Evolutionary conservation across 2,888 invertebrate genomes (phyloP), one percentile per base, ranked within the genome.

Genomic region (Gari tellinella): DNA sequence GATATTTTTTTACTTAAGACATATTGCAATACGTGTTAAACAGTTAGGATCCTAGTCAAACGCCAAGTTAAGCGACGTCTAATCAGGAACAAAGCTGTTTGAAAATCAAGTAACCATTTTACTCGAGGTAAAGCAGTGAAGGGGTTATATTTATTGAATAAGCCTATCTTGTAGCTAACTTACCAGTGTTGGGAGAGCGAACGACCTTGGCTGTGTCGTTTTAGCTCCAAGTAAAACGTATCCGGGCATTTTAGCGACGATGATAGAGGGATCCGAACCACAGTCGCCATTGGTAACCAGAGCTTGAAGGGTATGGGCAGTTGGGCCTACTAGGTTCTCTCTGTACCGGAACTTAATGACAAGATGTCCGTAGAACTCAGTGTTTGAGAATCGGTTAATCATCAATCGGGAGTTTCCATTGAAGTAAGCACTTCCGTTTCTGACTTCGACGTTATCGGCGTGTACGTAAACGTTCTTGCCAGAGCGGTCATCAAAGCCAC

Each of bases 261-360:
- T 79, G 38, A 88, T 72, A 12, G 88, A 86, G 15, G 84, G 82
- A 45, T 84, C 81, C 21, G 73, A 70, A 19, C 81, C 82, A 52
- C 88, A 88, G 69, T 88, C 87, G 3, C 88, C 87, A 68, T 88
- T 88, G 48, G 85, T 82, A 14, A 87, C 63, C 43, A 88, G 60
- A 0, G 87, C 85, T 66, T 86, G 85, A 10, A 78, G 55, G 5
- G 56, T 37, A 14, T 48, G 19, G 10, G 45, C 52, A 19, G 64
- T 40, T 0, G 62, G 37, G 14, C 49, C 61, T 7, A 55, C 25
- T 14, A 53, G 40, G 7, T 40, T n/a, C 45, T 76, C 79, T 56
- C 78, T 82, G 65, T 83, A 87, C 17, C 81, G 77, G 40, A 88
- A 73, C 37, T 76, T 82, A 10, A 88, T 77, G 12, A 85, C 80